Base-by-base conservation (phyloP, 2,797 vertebrate species). In the Microcaecilia unicolor region DNA sequence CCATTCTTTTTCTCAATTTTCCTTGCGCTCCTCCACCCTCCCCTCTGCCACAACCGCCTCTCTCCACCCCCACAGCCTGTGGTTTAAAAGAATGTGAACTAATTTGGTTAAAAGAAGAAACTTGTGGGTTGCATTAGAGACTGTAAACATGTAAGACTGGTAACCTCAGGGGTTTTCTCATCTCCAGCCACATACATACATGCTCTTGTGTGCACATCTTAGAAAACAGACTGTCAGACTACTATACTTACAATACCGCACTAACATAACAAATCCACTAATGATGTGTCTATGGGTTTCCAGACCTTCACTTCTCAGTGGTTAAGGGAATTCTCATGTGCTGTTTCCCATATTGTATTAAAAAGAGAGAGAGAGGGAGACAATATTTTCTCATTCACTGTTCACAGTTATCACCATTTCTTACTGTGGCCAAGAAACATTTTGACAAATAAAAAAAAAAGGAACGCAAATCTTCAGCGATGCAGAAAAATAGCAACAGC, bases 41-140 rank as follows among this genome's bases (percentile, higher is more conserved):
- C 53, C 54, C 38, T 15, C 14, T 43, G 31, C 44, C 44, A 14
- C 48, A 19, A n/a, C n/a, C n/a, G n/a, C n/a, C n/a, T n/a, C 18
- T 54, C 34, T 8, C 28, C 53, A 50, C 23, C 18, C 53, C 21
- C 57, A 26, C 56, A 69, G 44, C 37, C 48, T 37, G 55, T 4
- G 37, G 44, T 40, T 58, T 64, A 46, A 37, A 63, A 41, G 53
- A 68, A 65, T 64, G 48, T 62, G 34, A 55, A 42, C 62, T 63
- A 67, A 50, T 61, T 55, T 37, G 49, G 33, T 48, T 55, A 61
- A 38, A 37, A 39, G 49, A 59, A 68, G 50, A 65, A 64, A 55
- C 23, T 36, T 60, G 54, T 67, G 47, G 34, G 46, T 78, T 70
- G 67, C 51, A 55, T 70, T 76, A 41, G 21, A 65, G 47, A 40